Conservation (phyloP, 1,140 invertebrate species). For the Semibalanus balanoides region DNA sequence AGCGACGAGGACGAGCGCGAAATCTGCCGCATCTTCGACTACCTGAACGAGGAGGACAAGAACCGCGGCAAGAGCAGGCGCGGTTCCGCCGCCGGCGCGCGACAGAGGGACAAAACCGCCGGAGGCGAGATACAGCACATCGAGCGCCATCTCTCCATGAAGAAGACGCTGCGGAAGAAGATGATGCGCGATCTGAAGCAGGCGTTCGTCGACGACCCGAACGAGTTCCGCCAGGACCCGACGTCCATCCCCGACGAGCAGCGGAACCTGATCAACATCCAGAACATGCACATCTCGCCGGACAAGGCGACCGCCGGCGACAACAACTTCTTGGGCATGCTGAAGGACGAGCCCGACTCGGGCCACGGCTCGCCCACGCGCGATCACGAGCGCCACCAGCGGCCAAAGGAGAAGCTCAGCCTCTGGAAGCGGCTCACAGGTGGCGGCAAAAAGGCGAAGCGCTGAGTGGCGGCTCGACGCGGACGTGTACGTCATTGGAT, state of each 20-base stretch:
- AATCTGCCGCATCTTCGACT: slow-evolving; percentile 21
- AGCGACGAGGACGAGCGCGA: slow-evolving; percentile 33
- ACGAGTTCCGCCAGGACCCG: slow-evolving; percentile 50
- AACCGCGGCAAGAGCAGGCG: slow-evolving; percentile 38
- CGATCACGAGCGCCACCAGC: slow-evolving; percentile 20
- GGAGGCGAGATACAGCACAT: slow-evolving; percentile 57
- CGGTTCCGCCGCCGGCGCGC: slow-evolving; percentile 6
- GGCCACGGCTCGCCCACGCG: slow-evolving; percentile 35
- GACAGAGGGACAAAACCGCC: slow-evolving; percentile 14
- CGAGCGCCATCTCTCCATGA: slow-evolving; percentile 68
- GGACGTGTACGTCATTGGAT: too few relatives aligned
- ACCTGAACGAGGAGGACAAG: slow-evolving; percentile 20
- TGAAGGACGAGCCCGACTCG: slow-evolving; percentile 43
- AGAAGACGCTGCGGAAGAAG: slow-evolving; percentile 69
- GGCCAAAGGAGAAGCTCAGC: slow-evolving; percentile 43
- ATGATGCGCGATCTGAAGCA: slow-evolving; percentile 64
- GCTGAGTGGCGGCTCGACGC: slow-evolving; percentile 31
- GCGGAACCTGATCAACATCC: slow-evolving; percentile 47
- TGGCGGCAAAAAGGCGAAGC: slow-evolving; percentile 47
- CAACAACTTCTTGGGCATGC: slow-evolving; percentile 52
- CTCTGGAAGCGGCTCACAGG: slow-evolving; percentile 56
- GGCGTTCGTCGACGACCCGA: slow-evolving; percentile 56
- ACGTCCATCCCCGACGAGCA: slow-evolving; percentile 42
- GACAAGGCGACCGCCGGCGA: slow-evolving; percentile 33
- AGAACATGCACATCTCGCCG: slow-evolving; percentile 43